Base-by-base conservation (phyloP, 2,888 invertebrate species). In the Myopa testacea region DNA sequence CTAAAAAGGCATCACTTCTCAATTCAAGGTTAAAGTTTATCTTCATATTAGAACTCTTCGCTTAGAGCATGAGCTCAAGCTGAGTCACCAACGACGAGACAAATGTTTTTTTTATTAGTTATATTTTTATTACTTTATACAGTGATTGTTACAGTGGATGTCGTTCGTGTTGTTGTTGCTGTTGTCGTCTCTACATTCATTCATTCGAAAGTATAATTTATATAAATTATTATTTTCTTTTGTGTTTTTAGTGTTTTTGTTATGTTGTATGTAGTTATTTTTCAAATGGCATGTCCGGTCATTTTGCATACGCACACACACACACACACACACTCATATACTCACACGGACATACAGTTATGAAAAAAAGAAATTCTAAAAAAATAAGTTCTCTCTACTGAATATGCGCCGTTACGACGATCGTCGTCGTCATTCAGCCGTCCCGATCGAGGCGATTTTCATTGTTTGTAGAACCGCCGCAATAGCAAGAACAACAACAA, bases 211-310 rank as follows among this genome's bases (percentile, higher is more conserved):
- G 55, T 26, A 52, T 26, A 70, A 70, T 70, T 55, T 71, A 58
- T 60, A 58, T 37, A 71, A 71, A 60, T 71, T 40, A 60, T 70
- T 38, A 7, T 58, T 6, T 71, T 55, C n/a, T 55, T 1, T 50
- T n/a, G 14, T 55, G 40, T 62, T 40, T 63, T 73, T 12, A 14
- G 19, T 73, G 8, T 63, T 26, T 72, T 73, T 60, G 10, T 73
- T 12, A 38, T 16, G 14, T 60, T 72, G 37, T 45, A n/a, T 68
- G 26, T 7, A 34, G 37, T 70, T 16, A 26, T 58, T 38, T 71
- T 71, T 63, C 73, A 73, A 73, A 62, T 40, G 62, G 63, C 73
- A 73, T 73, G 73, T 73, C 73, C 73, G 73, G 73, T 73, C 26
- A 62, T 73, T 73, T 73, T 62, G 60, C 71, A 72, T 37, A 72